These are phyloP conservation scores for Spodoptera frugiperda DNA, from an alignment of 1,140 invertebrate genomes.

Conservation along the genomic window DNA sequence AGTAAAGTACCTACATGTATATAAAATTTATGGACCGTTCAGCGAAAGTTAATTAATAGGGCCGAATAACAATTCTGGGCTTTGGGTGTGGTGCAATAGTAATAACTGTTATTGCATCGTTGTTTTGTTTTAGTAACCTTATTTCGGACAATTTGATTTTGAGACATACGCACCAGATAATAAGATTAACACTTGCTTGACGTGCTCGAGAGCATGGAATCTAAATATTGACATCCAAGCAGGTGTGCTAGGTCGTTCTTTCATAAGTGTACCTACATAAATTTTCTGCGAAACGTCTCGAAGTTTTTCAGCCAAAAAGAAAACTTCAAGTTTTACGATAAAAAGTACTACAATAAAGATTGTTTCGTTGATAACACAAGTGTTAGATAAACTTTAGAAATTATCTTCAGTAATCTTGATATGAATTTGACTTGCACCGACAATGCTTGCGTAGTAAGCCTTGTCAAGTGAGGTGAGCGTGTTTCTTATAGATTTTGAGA, in stretches of 20 bases:
- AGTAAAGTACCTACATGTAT: neutral
- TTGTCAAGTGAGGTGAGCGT: constrained; percentile 8
- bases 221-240: too few relatives aligned
- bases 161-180: too few relatives aligned
- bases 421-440: neutral
- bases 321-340: neutral
- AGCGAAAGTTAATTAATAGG: constrained; percentile 5
- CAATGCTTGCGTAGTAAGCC: neutral
- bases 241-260: too few relatives aligned
- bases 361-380: neutral
- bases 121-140: neutral
- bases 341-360: neutral
- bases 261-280: too few relatives aligned
- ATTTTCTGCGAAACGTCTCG: too few relatives aligned
- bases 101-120: neutral
- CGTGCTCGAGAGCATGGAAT: too few relatives aligned
- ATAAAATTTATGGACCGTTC: constrained; percentile 31
- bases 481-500: constrained; percentile 1
- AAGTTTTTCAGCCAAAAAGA: neutral
- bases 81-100: neutral
- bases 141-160: neutral
- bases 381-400: neutral
- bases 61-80: neutral
- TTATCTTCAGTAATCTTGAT: neutral
- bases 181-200: too few relatives aligned